Evolutionary conservation across 2,113 vertebrate genomes (phyloP).

Genomic region (Melanerpes formicivorus): DNA sequence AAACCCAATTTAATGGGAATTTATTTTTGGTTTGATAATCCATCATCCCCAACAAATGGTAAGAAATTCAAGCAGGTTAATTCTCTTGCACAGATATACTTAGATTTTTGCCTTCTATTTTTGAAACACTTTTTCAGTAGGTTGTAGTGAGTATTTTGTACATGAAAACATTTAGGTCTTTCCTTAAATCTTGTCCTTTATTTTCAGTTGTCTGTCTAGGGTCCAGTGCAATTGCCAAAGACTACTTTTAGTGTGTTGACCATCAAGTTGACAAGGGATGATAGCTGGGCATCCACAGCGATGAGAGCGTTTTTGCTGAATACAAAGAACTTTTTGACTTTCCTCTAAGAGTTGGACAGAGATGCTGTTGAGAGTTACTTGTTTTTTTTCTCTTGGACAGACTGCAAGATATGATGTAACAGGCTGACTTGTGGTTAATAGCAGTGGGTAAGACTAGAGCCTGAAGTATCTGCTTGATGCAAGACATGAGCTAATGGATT

Average conservation of each 20-base stretch:
- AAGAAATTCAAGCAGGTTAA: neutral
- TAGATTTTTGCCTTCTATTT: neutral
- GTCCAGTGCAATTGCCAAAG: neutral
- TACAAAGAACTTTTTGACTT: slow-evolving; percentile 46
- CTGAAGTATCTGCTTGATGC: neutral
- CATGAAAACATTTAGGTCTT: neutral
- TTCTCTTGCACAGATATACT: neutral
- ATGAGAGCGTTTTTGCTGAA: slow-evolving; percentile 5
- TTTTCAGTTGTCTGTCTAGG: neutral
- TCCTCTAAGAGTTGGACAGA: slow-evolving; percentile 1
- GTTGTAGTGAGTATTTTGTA: neutral
- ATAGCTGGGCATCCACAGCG: neutral
- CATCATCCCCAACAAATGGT: neutral
- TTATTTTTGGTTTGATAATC: neutral
- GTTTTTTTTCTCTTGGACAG: slow-evolving; percentile 28
- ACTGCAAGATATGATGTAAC: slow-evolving; percentile 42
- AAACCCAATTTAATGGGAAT: neutral
- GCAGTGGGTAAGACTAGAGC: neutral
- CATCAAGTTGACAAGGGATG: neutral
- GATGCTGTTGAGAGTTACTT: neutral
- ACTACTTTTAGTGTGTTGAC: neutral
- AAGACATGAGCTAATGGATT: slow-evolving; percentile 25
- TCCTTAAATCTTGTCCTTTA: neutral
- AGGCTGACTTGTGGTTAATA: slow-evolving; percentile 36
- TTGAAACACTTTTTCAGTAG: neutral